These are phyloP conservation scores for Eupithecia inturbata DNA, from an alignment of 2,888 invertebrate genomes.

Conservation along the genomic window DNA sequence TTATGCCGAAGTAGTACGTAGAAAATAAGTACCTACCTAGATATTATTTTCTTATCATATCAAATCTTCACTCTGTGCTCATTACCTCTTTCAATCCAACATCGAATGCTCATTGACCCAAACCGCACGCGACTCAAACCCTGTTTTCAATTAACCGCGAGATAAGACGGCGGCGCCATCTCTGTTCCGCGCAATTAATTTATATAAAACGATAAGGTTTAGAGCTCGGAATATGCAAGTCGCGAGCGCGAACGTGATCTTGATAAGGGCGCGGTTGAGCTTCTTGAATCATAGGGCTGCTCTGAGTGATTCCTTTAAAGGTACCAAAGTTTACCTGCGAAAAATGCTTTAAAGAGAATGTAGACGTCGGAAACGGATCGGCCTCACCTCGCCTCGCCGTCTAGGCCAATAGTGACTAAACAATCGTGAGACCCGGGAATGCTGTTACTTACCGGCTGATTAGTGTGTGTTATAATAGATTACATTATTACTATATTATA, in stretches of 20 bases:
- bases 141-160: slow-evolving; percentile 41
- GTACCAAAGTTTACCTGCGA: not conserved
- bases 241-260: slow-evolving; percentile 76
- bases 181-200: slow-evolving; percentile 76
- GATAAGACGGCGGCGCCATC: slow-evolving; percentile 51
- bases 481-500: too few relatives aligned
- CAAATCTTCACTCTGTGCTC: not conserved
- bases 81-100: slow-evolving; percentile 8
- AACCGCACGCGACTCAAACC: slow-evolving; percentile 25
- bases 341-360: not conserved
- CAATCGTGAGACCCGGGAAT: not conserved
- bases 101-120: slow-evolving; percentile 17
- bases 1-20: not conserved
- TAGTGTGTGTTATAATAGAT: too few relatives aligned
- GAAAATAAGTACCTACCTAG: not conserved
- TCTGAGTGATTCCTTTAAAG: not conserved
- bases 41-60: not conserved
- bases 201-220: slow-evolving; percentile 80
- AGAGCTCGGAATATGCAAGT: slow-evolving; percentile 79
- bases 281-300: slow-evolving; percentile 59
- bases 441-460: not conserved
- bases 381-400: not conserved
- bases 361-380: not conserved
- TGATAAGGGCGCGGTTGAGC: slow-evolving; percentile 61
- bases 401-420: not conserved